Evolutionary conservation across 2,888 invertebrate species (phyloP).

Genomic region (Lottia gigantea): DNA sequence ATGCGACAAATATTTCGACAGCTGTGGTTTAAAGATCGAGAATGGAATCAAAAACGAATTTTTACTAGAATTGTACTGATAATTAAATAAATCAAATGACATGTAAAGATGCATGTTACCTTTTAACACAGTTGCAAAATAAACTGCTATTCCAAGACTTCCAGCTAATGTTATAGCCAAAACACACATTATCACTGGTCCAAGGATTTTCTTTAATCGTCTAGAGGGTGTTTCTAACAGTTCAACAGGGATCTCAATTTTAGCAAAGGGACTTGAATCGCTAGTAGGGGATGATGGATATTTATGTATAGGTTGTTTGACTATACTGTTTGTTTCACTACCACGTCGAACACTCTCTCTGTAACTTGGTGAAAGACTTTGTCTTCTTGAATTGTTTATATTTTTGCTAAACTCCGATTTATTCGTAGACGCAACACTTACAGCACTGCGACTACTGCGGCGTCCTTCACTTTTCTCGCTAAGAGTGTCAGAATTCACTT

Average conservation of each 20-base stretch:
- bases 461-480: background rate
- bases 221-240: conserved; percentile 20
- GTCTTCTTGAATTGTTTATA: background rate
- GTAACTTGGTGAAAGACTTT: background rate
- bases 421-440: background rate
- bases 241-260: conserved; percentile 28
- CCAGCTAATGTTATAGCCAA: conserved; percentile 45
- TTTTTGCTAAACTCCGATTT: no score
- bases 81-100: no score
- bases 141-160: conserved; percentile 51
- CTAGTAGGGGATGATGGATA: background rate
- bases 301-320: background rate
- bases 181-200: conserved; percentile 45
- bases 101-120: conserved; percentile 33
- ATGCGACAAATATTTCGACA: no score
- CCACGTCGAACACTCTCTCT: background rate
- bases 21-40: no score
- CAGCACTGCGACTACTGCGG: background rate
- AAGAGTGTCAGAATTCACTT: background rate
- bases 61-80: no score
- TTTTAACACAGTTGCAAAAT: conserved; percentile 54
- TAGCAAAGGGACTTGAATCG: conserved; percentile 13
- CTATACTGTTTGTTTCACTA: background rate
- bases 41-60: no score
- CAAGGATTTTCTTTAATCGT: conserved; percentile 29